Percentiles rank a stretch among this genome's conserved stretches.
phyloP scores from a whole-genome alignment of 2,113 vertebrate genomes.

The Lampris incognitus region DNA sequence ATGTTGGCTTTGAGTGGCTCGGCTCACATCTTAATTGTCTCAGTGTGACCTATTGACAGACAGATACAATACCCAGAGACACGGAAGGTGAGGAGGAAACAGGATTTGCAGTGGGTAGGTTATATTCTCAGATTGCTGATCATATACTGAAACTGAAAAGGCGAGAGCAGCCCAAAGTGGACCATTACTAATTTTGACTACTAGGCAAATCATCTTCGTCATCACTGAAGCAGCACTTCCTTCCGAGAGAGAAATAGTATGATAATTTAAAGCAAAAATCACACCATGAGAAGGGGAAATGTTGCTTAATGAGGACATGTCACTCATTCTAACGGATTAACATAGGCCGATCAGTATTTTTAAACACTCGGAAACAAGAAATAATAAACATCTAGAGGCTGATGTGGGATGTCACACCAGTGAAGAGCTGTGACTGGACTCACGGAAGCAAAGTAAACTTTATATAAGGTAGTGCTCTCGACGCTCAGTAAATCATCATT shows the following conservation, averaged over 20 bases:
- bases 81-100: constrained; percentile 23
- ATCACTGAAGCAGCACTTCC: constrained; percentile 24
- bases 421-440: neutral
- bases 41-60: constrained; percentile 49
- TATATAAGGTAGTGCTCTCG: too few relatives aligned
- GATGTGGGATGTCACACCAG: constrained; percentile 20
- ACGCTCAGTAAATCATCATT: too few relatives aligned
- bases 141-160: neutral
- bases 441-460: constrained; percentile 14
- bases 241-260: constrained; percentile 25
- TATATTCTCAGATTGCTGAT: neutral
- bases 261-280: constrained; percentile 31
- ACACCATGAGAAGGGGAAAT: constrained; percentile 4
- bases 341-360: constrained; percentile 17
- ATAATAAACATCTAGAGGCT: constrained; percentile 8
- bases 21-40: constrained; percentile 53
- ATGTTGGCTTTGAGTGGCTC: constrained; percentile 25
- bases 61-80: constrained; percentile 21
- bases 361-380: constrained; percentile 19
- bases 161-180: neutral
- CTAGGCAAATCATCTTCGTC: constrained; percentile 2
- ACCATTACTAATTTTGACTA: constrained; percentile 12
- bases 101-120: constrained; percentile 4
- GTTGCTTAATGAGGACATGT: constrained; percentile 4
- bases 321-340: constrained; percentile 5